phyloP scores from a whole-genome alignment of 2,113 vertebrate genomes.

The Tor tambroides region DNA sequence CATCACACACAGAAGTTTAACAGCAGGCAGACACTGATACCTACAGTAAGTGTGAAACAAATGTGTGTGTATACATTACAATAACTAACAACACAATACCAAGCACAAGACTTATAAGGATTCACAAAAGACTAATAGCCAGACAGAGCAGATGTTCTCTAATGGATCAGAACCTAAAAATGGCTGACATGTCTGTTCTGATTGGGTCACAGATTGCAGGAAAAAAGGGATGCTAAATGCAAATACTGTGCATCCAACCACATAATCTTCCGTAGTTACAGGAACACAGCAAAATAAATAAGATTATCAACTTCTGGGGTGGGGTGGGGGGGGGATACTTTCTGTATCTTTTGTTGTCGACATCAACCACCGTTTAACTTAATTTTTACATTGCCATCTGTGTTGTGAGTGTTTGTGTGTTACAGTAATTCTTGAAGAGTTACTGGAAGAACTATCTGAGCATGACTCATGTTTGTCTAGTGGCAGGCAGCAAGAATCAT shows the following conservation, averaged over 20 bases:
- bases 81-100: no score
- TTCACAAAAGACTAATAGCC: neutral
- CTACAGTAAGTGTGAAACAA: neutral
- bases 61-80: neutral
- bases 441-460: conserved; percentile 3
- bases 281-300: neutral
- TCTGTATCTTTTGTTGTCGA: neutral
- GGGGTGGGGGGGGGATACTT: no score
- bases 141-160: neutral
- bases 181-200: neutral
- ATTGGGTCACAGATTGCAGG: neutral
- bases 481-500: conserved; percentile 20
- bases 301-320: no score
- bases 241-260: neutral
- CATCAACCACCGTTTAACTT: neutral
- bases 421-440: neutral
- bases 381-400: neutral
- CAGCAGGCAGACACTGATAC: neutral
- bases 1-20: neutral
- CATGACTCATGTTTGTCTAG: conserved; percentile 18
- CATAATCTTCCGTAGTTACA: neutral
- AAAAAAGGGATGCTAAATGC: neutral
- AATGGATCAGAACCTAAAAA: neutral
- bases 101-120: neutral
- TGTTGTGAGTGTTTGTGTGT: neutral